Base-by-base conservation (phyloP, 1,140 invertebrate genomes). In the Euglossa dilemma region DNA sequence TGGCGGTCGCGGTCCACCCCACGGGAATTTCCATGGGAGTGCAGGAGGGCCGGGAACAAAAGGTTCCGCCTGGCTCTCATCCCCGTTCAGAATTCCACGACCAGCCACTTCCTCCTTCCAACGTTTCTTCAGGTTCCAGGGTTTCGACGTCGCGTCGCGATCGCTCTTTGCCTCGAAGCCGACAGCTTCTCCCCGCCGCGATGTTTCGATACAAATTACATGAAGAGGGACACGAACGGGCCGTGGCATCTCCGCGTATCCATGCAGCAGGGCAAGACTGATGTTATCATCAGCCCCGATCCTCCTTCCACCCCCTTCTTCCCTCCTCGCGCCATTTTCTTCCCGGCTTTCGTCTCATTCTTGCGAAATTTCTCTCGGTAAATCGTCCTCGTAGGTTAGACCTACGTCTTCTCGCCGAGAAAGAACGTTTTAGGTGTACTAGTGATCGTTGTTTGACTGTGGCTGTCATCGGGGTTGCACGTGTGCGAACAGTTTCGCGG, bases 171-270 rank as follows among this genome's bases (percentile, higher is more conserved):
- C 76, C 72, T 67, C 63, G 52, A 54, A 79, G 86, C 85, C 88
- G 83, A 85, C 87, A 84, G 84, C 76, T 88, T 78, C 88, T 87
- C 85, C 72, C 83, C 70, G 64, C 78, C 84, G 80, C 89, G 87
- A 90, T 91, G 90, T 90, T 91, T 89, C 88, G 91, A 92, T 92
- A 92, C 91, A 92, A 92, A 92, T 92, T 92, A 92, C 91, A 92
- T 82, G 88, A 90, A 89, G 90, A 88, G 87, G 85, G 85, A 90
- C 83, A 87, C 76, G 78, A 70, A 84, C 47, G 78, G 66, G 83
- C 87, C 84, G 70, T 61, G 47, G 57, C 85, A 63, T 72, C 84
- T 76, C 74, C 54, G 45, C 50, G 57, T 63, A 36, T 25, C 28
- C 2, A 9, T 14, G 12, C 12, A 52, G 50, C 1, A 52, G 73